A percentile compares a stretch with the other conserved stretches of the same genome.
phyloP scores from a whole-genome alignment of 2,797 vertebrate genomes.

The Cryptoprocta ferox region DNA sequence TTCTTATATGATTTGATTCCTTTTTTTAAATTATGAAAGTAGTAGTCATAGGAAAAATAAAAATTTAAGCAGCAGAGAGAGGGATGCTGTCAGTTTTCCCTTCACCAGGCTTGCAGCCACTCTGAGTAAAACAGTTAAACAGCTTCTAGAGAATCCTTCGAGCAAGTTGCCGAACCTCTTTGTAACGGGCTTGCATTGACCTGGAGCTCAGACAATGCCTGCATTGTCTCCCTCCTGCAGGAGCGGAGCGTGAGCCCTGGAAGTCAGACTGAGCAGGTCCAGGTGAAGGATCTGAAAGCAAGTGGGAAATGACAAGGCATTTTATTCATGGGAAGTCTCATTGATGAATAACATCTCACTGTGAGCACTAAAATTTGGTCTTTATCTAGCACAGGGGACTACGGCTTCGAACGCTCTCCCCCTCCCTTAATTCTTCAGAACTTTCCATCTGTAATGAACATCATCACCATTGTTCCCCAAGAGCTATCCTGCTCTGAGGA shows the following conservation, averaged over 20 bases:
- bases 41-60: not conserved
- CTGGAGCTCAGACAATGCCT: not conserved
- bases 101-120: not conserved
- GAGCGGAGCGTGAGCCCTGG: not conserved
- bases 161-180: not conserved
- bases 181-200: not conserved
- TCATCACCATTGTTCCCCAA: not conserved
- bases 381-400: not conserved
- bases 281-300: not conserved
- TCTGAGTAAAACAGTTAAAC: not conserved
- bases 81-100: not conserved
- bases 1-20: constrained; percentile 18
- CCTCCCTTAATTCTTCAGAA: not conserved
- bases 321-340: not conserved
- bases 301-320: not conserved
- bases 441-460: not conserved
- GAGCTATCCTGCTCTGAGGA: not conserved
- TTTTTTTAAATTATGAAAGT: not conserved
- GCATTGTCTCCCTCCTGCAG: not conserved
- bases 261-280: not conserved
- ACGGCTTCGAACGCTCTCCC: not conserved
- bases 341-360: not conserved
- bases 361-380: not conserved
- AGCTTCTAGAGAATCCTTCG: not conserved
- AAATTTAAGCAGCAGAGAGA: constrained; percentile 3